A percentile compares a stretch with the other conserved stretches of the same genome.
These are phyloP conservation scores for Phocoena sinus DNA, from an alignment of 2,113 vertebrate genomes.

Conservation along the genomic window DNA sequence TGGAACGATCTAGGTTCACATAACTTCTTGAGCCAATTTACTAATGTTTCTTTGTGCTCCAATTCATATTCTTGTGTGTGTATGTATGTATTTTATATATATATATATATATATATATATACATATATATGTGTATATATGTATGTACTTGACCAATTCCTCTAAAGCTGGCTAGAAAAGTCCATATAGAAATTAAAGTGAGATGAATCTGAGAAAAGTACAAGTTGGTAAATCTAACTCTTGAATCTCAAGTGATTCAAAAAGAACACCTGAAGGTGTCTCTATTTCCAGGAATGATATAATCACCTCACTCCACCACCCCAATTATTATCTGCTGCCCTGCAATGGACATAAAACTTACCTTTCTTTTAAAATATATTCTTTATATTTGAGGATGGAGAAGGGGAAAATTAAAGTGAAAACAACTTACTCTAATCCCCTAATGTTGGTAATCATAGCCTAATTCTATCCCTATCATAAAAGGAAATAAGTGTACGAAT, in stretches of 20 bases:
- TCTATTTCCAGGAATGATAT: background rate
- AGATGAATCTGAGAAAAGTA: background rate
- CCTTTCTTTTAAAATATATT: background rate
- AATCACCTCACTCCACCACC: background rate
- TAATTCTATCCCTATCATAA: background rate
- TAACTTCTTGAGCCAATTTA: background rate
- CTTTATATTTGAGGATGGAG: background rate
- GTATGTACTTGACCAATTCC: background rate
- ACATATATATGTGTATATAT: background rate
- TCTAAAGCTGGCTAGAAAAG: background rate
- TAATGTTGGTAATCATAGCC: background rate
- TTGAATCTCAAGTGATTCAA: background rate
- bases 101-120: too few species aligned
- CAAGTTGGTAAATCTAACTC: background rate
- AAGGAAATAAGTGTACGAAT: background rate
- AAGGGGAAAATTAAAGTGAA: background rate
- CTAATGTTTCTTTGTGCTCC: background rate
- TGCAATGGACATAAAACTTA: background rate
- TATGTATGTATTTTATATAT: rapidly evolving
- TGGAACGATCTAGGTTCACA: background rate
- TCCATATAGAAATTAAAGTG: background rate
- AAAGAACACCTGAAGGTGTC: background rate
- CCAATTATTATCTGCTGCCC: background rate
- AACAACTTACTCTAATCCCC: background rate
- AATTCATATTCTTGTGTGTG: background rate